Evolutionary conservation across 2,113 vertebrate species (phyloP).

Genomic region (Boulengeromyrus knoepffleri): DNA sequence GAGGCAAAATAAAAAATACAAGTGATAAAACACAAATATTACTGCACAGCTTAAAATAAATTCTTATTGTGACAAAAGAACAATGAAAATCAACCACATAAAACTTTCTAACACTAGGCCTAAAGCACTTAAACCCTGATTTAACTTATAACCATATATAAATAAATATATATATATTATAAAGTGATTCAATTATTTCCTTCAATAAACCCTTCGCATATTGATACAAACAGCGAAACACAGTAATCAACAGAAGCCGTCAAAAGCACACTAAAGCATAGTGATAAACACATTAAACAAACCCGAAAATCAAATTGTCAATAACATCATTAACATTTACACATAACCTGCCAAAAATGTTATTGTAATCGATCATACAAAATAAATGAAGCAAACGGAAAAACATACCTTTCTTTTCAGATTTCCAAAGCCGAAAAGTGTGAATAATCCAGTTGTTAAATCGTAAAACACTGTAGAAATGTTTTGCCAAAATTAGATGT

Average conservation of each 20-base stretch:
- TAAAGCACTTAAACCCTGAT: not conserved
- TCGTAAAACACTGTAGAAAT: not conserved
- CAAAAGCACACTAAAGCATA: not conserved
- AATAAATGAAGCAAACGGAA: not conserved
- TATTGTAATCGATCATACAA: not conserved
- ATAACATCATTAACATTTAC: not conserved
- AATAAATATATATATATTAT: not conserved
- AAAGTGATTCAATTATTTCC: not conserved
- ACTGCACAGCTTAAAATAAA: not conserved
- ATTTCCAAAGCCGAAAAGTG: not conserved
- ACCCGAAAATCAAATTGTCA: not conserved
- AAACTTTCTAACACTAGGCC: not conserved
- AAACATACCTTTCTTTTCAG: not conserved
- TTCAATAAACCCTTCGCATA: not conserved
- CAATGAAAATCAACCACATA: not conserved
- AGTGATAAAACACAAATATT: not conserved
- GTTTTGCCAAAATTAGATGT: not conserved
- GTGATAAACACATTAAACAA: not conserved
- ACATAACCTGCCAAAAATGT: not conserved
- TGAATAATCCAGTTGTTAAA: slow-evolving; percentile 3
- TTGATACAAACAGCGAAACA: not conserved
- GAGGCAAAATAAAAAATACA: not conserved
- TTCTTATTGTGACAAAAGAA: not conserved
- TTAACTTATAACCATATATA: not conserved
- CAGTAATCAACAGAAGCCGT: not conserved